Evolutionary conservation across 2,113 vertebrate species (phyloP).

Genomic region (Marcusenius ussheri): DNA sequence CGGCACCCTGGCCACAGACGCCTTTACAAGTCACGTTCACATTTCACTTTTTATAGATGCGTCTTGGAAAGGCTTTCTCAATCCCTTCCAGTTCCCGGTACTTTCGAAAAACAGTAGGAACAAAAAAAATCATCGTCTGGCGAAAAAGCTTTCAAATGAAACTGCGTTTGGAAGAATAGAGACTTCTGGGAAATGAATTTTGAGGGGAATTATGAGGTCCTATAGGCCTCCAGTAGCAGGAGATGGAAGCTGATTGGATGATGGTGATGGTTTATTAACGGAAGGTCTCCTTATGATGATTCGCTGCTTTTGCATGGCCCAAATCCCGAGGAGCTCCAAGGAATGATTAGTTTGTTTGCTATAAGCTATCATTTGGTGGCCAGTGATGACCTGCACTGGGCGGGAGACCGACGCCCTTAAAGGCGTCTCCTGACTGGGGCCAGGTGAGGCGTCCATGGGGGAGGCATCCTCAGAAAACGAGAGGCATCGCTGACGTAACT

Average conservation of each 20-base stretch:
- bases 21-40: neutral
- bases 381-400: neutral
- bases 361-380: neutral
- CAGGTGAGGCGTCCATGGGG: neutral
- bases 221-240: neutral
- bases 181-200: neutral
- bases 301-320: neutral
- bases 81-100: too few relatives aligned
- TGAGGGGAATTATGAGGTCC: neutral
- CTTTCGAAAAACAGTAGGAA: neutral
- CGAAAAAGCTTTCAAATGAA: neutral
- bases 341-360: neutral
- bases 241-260: neutral
- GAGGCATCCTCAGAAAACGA: neutral
- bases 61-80: neutral
- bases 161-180: neutral
- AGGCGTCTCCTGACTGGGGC: neutral
- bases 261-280: neutral
- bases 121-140: neutral
- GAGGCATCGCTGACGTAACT: neutral
- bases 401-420: neutral
- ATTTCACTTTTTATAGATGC: neutral
- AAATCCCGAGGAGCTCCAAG: neutral
- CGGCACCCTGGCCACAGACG: neutral
- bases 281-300: neutral